Evolutionary conservation across 2,113 vertebrate genomes (phyloP), one percentile per base, ranked within the genome.

Genomic region (Podocnemis expansa): DNA sequence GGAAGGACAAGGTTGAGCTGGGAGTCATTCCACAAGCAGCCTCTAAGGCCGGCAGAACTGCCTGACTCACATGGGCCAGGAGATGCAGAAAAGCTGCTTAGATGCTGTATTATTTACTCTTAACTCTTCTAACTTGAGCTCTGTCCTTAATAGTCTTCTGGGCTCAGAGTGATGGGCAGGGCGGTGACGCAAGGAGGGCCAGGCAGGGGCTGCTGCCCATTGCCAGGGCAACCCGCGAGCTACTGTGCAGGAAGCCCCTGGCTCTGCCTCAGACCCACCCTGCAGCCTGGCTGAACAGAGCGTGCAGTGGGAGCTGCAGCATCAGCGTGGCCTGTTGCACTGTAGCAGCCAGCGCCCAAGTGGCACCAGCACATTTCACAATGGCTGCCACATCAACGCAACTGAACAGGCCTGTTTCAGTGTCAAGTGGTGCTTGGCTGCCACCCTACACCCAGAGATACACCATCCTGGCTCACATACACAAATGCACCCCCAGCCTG

Each of bases 71-170:
- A 91, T 93, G 94, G 93, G 91, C 81, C 13, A 1, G 0, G 80
- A 92, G 95, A 76, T 47, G 89, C 93, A 43, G 19, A 82, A 97
- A 97, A 97, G 97, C 97, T 93, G 97, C 97, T 97, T 97, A 97
- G 1, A 4, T 0, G 1, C 94, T 93, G 96, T 96, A 95, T 97
- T 97, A 97, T 80, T 95, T 76, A 49, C 95, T 91, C 79, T 96
- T 96, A 96, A 96, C 96, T 89, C 90, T 85, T 88, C 95, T 96
- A 81, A 58, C 95, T 94, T 95, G 47, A 14, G 95, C 58, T 51
- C 90, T 97, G 96, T 96, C 97, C 97, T 97, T 93, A 97, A 94
- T 80, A 93, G 93, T 95, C 94, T 93, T 91, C 89, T 3, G 1
- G 38, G 92, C 96, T 96, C 95, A 86, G 89, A 83, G 88, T 88